A percentile compares a stretch with the other conserved stretches of the same genome.
Evolutionary conservation across 2,888 invertebrate species (phyloP).

Genomic region (Drosophila sordidapex): DNA sequence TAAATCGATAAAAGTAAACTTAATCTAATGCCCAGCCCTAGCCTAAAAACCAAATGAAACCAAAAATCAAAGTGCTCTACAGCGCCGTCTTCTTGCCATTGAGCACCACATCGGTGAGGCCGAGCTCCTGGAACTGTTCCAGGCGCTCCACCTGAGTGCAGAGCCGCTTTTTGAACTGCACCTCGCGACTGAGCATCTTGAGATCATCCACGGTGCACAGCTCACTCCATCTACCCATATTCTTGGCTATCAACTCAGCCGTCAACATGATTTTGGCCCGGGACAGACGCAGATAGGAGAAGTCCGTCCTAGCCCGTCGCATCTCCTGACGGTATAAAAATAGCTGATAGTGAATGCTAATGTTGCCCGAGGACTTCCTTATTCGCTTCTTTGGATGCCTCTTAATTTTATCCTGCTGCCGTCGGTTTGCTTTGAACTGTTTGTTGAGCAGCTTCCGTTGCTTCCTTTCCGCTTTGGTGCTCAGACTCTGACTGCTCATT

Average conservation of each 20-base stretch:
- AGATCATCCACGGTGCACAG: constrained; percentile 63
- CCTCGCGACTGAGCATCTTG: constrained; percentile 66
- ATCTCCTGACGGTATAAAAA: constrained; percentile 72
- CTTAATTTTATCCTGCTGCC: constrained; percentile 30
- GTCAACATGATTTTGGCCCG: constrained; percentile 70
- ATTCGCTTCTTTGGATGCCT: constrained; percentile 34
- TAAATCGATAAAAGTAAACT: constrained; percentile 29
- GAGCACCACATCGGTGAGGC: constrained; percentile 61
- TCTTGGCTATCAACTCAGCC: constrained; percentile 61
- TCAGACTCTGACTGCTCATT: constrained; percentile 33
- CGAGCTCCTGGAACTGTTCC: constrained; percentile 61
- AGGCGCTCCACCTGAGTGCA: constrained; percentile 65
- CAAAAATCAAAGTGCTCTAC: constrained; percentile 11
- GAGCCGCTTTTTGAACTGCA: constrained; percentile 73
- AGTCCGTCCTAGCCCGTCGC: constrained; percentile 51
- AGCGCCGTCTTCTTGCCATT: constrained; percentile 62
- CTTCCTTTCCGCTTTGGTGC: constrained; percentile 42
- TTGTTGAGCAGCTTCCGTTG: constrained; percentile 29
- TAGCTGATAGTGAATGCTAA: constrained; percentile 54
- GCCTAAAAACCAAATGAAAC: not conserved
- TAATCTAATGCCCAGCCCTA: constrained; percentile 38
- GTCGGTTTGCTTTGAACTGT: constrained; percentile 21
- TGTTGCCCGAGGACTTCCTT: not conserved
- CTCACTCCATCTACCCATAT: constrained; percentile 44
- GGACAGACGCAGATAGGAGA: constrained; percentile 64